Base-by-base conservation (phyloP, 1,140 invertebrate genomes). In the Drosophila bocki region DNA sequence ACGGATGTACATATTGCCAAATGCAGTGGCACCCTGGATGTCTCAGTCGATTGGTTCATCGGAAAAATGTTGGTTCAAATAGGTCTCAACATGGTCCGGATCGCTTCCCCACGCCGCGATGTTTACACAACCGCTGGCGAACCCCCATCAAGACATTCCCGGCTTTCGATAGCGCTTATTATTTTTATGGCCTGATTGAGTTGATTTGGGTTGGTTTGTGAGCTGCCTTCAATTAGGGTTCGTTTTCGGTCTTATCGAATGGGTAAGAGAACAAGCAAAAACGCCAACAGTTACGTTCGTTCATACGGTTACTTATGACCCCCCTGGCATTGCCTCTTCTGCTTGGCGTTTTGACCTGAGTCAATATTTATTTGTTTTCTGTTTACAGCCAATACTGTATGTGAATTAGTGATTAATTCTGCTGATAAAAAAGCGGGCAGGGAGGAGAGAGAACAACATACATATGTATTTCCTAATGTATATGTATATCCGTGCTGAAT, bases 311-410 rank as follows among this genome's bases (percentile, higher is more conserved):
- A 42, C 56, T 41, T 44, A 37, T 29, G 26, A n/a, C 39, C 17
- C 44, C 44, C n/a, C 17, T 29, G 33, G 48, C 51, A 22, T 29
- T 29, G 12, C 19, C 37, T 35, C 2, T 29, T 29, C 17, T 37
- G 47, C 56, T 19, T 53, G 50, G 33, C 44, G 29, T 63, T 63
- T 74, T 77, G 84, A 87, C 84, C 84, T 87, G 77, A 75, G 83
- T 86, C 78, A 82, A 86, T 85, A 85, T 85, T 85, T 84, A 85
- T 84, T 74, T 78, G 74, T 75, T 85, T 85, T 84, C 67, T 76
- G 39, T 79, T 80, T 85, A 85, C 77, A 75, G 69, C 68, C 69
- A 84, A 64, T 35, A 50, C 57, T 45, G 35, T 48, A 48, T 48
- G 22, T 84, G 82, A 83, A 80, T 80, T 72, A 53, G 59, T 80